Evolutionary conservation across 2,888 invertebrate genomes (phyloP), one percentile per base, ranked within the genome.

Genomic region (Carabus problematicus): DNA sequence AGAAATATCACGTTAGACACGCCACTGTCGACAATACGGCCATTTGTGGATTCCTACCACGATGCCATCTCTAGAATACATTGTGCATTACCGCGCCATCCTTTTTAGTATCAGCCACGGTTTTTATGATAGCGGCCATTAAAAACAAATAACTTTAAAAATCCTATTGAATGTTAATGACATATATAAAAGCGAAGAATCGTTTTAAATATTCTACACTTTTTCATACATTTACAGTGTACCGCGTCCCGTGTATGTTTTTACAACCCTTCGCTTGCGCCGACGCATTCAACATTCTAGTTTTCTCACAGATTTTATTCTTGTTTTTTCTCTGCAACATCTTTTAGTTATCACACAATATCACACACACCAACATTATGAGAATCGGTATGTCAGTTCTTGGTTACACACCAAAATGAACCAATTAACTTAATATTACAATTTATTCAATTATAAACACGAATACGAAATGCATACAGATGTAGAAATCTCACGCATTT

Each of bases 71-170:
- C 9, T 12, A 54, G 18, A 12, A 9, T 12, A 54, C 54, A 54
- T 16, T 54, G 54, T 54, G 18, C 54, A 54, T 54, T 54, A 54
- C 54, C 14, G 54, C 3, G 14, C 54, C n/a, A 16, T 45, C 14
- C 45, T 11, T 45, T 45, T 45, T 45, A 29, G 29, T 29, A 29
- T 29, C 29, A 29, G 29, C 29, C 6, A 29, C 29, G 47, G 7
- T 54, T 19, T 56, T 56, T 56, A 56, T 56, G 56, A 56, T 56
- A 12, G 56, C 14, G 3, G 56, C 56, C 29, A 56, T 56, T 56
- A 56, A 56, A 56, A 56, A 29, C 56, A 56, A 39, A n/a, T 40
- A 56, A 56, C 56, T 56, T 56, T 56, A 39, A 56, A 56, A 56
- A 56, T 56, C n/a, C 56, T 56, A 40, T 56, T 56, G n/a, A 56